phyloP scores from a whole-genome alignment of 2,888 invertebrate species.

The Acanthosepion lycidas region DNA sequence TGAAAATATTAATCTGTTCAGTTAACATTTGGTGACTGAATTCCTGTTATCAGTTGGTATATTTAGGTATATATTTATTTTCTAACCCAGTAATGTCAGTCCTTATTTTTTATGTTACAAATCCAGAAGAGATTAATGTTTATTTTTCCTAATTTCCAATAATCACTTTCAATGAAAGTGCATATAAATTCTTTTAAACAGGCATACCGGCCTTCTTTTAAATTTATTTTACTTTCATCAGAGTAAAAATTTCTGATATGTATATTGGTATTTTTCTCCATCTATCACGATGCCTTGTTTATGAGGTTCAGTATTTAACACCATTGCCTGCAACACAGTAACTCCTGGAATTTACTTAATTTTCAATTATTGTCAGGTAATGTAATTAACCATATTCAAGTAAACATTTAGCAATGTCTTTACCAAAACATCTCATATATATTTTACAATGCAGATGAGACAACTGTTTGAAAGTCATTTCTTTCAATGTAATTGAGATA shows the following conservation, averaged over 20 bases:
- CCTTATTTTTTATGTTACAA: background rate
- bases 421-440: background rate
- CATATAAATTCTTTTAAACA: too few relatives aligned
- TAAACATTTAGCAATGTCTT: background rate
- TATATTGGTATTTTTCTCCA: background rate
- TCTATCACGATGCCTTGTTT: background rate
- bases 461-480: background rate
- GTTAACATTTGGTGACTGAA: too few relatives aligned
- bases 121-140: background rate
- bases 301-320: background rate
- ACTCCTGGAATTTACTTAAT: background rate
- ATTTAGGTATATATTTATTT: background rate
- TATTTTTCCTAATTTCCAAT: too few relatives aligned
- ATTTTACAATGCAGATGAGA: background rate
- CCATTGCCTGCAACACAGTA: background rate
- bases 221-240: background rate
- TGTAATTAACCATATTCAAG: constrained; percentile 33
- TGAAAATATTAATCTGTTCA: too few relatives aligned
- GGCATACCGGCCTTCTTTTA: background rate
- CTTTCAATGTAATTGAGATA: background rate
- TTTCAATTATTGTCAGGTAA: background rate
- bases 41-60: background rate
- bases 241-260: background rate
- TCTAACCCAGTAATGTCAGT: background rate
- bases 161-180: too few relatives aligned